Conservation (phyloP, 2,797 vertebrate species). For the Muscicapa comitata region DNA sequence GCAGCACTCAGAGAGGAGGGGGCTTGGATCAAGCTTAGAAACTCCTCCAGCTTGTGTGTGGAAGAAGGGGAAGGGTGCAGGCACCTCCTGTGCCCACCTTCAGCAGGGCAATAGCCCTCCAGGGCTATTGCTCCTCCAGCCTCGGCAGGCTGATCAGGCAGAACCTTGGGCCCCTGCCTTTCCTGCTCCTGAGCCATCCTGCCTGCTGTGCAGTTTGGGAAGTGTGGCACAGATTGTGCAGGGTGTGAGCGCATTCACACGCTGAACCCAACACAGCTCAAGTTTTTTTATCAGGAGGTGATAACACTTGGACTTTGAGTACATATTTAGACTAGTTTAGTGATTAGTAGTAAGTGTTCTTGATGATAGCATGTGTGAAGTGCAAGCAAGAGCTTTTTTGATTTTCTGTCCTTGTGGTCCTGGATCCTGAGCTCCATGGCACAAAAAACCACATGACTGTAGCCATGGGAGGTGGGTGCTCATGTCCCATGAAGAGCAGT, state of each 20-base stretch:
- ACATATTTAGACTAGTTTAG: not conserved
- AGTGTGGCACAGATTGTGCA: not conserved
- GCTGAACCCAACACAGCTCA: not conserved
- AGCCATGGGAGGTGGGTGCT: not conserved
- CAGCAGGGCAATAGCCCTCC: not conserved
- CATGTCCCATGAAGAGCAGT: not conserved
- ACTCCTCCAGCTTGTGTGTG: not conserved
- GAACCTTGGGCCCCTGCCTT: not conserved
- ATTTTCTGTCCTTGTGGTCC: not conserved
- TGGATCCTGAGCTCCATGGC: not conserved
- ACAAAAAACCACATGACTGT: not conserved
- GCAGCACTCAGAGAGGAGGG: not conserved
- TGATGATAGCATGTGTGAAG: not conserved
- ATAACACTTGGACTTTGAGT: not conserved
- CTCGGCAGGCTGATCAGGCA: not conserved
- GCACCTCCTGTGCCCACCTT: not conserved
- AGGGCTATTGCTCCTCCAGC: not conserved
- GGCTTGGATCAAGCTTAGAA: not conserved
- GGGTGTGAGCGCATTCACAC: not conserved
- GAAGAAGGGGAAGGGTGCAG: not conserved
- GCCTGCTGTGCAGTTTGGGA: not conserved
- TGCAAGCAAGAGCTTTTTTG: not conserved
- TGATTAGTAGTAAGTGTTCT: not conserved
- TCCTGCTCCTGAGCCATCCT: not conserved
- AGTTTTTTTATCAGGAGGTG: not conserved